Conservation (phyloP, 92 coral and sea anemone species). For the Micromussa lordhowensis region DNA sequence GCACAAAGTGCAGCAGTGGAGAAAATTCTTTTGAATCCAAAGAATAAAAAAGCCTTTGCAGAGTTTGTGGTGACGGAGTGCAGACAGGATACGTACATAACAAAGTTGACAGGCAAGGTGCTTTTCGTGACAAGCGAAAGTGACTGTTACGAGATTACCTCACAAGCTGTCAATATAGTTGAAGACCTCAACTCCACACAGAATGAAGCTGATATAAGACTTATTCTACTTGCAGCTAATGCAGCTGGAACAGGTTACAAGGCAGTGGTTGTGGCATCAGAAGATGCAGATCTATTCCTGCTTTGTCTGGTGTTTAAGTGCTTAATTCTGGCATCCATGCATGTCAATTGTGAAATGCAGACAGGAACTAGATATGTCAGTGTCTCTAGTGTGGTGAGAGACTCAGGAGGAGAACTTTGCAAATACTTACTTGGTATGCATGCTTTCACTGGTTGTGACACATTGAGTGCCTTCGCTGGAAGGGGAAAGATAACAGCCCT, state of each 20-base stretch:
- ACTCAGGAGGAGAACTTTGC: constrained; percentile 57
- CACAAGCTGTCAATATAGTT: constrained; percentile 8
- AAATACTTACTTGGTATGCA: constrained; percentile 70
- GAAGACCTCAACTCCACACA: constrained; percentile 61
- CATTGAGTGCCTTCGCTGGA: constrained; percentile 75
- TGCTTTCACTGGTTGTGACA: constrained; percentile 72
- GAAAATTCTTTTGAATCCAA: background rate
- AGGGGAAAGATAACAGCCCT: constrained; percentile 53
- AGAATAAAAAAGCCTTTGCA: constrained; percentile 63
- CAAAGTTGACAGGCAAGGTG: constrained; percentile 31
- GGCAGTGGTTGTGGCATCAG: constrained; percentile 56
- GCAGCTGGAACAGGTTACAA: constrained; percentile 52
- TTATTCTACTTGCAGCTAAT: constrained; percentile 51
- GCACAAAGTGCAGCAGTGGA: constrained; percentile 47
- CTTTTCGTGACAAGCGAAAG: too few relatives aligned
- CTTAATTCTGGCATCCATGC: constrained; percentile 44
- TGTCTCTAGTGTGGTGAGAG: constrained; percentile 58
- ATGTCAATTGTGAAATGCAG: constrained; percentile 58
- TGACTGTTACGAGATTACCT: constrained; percentile 48
- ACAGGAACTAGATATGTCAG: constrained; percentile 56
- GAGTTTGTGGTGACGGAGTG: constrained; percentile 60
- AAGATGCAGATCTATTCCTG: constrained; percentile 70
- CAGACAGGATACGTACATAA: constrained; percentile 21
- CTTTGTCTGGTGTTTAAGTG: constrained; percentile 45
- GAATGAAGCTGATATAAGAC: constrained; percentile 72